Evolutionary conservation across 2,797 vertebrate genomes (phyloP), one percentile per base, ranked within the genome.

Genomic region (Lepilemur septentrionalis): DNA sequence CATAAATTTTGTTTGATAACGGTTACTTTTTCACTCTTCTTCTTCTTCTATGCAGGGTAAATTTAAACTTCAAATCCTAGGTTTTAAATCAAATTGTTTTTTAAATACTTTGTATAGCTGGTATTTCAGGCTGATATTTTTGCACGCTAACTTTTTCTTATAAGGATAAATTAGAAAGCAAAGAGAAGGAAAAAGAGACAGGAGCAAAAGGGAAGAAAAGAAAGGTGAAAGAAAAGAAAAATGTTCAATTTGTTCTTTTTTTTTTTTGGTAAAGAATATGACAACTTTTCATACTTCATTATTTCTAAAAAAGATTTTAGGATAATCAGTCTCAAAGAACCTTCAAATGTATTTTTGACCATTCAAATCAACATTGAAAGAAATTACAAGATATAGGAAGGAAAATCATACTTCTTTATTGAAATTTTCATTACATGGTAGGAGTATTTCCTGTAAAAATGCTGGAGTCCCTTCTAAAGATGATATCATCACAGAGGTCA

Each of bases 1-100:
- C 20, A 63, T 82, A 88, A 89, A 89, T 79, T 97, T 82, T 94
- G 12, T 91, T 84, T 75, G 57, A 43, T 75, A 75, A 30, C 78
- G 84, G n/a, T 80, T 94, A 41, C 67, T 50, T 91, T 95, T 89
- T 97, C 46, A 79, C 41, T 95, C 6, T 48, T 55, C 52, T 85
- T 85, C 28, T 25, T 89, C 73, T 81, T 89, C 20, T 28, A 11
- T 76, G 4, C 32, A 61, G 11, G 30, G 23, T 50, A 65, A 87
- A 67, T 93, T 91, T 46, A 97, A 85, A 82, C 90, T 81, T 41
- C 22, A 91, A 4, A 46, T 41, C 69, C 38, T 83, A 28, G 67
- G 30, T 86, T 96, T 94, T 92, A 78, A 92, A 65, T 91, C 75
- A 80, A 92, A 55, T 69, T 84, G 15, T 61, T 41, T 80, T 72